Percentiles rank a stretch among this genome's conserved stretches.
These are phyloP conservation scores for Palaemon carinicauda DNA, from an alignment of 1,140 invertebrate species.

Conservation along the genomic window DNA sequence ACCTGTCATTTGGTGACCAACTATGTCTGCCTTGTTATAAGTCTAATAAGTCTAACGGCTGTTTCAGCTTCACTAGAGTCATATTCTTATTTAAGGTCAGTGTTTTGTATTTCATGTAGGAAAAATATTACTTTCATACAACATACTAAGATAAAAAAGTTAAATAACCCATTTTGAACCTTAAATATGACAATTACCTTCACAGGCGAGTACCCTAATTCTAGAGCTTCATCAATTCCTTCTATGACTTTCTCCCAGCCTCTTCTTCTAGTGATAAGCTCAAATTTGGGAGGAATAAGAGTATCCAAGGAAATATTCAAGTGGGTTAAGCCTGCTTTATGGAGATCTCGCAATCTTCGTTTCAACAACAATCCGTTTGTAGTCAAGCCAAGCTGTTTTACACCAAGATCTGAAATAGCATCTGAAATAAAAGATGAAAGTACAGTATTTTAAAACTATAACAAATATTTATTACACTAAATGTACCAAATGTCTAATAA, in stretches of 20 bases:
- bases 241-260: slow-evolving; percentile 86
- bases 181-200: slow-evolving; percentile 73
- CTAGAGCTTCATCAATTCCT: slow-evolving; percentile 84
- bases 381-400: slow-evolving; percentile 89
- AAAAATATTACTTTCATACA: not conserved
- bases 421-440: slow-evolving; percentile 2
- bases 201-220: slow-evolving; percentile 82
- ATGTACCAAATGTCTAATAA: not conserved
- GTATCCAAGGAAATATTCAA: slow-evolving; percentile 98
- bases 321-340: slow-evolving; percentile 83
- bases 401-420: slow-evolving; percentile 68
- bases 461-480: too few relatives aligned
- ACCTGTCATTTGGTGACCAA: too few relatives aligned
- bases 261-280: slow-evolving; percentile 78
- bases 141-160: too few relatives aligned
- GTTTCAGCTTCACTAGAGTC: too few relatives aligned
- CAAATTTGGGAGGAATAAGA: slow-evolving; percentile 84
- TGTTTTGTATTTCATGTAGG: too few relatives aligned
- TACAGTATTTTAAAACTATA: too few relatives aligned
- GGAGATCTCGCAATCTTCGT: slow-evolving; percentile 79
- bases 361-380: slow-evolving; percentile 92
- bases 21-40: too few relatives aligned
- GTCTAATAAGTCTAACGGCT: too few relatives aligned
- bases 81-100: not conserved
- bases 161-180: not conserved